Conservation (phyloP, 1,140 invertebrate genomes). For the Caenorhabditis latens region DNA sequence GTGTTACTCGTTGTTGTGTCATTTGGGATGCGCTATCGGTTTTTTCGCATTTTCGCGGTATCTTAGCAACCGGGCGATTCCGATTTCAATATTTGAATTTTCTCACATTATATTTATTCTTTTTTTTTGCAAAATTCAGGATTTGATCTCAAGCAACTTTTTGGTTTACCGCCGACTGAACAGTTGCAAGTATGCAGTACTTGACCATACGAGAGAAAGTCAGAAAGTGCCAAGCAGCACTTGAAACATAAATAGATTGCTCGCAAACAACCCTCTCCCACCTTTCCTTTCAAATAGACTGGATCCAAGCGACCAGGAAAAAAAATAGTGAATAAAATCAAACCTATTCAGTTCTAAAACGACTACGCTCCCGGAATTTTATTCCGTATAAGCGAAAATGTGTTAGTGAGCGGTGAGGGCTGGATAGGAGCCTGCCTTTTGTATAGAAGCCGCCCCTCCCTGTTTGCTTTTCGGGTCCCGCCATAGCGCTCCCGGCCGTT, state of each 20-base stretch:
- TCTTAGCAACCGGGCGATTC: no score
- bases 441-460: conserved; percentile 29
- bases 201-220: conserved; percentile 16
- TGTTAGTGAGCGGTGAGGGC: conserved; percentile 11
- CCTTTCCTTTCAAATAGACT: neutral
- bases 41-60: no score
- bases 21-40: no score
- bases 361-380: neutral
- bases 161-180: neutral
- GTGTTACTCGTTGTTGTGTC: no score
- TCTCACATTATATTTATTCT: no score
- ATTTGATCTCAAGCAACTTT: neutral
- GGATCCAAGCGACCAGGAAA: neutral
- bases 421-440: conserved; percentile 26
- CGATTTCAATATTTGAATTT: no score
- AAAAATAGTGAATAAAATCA: neutral
- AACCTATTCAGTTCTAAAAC: neutral
- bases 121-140: neutral
- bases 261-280: conserved; percentile 17
- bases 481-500: conserved; percentile 44
- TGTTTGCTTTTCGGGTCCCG: conserved; percentile 52
- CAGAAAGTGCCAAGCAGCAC: conserved; percentile 31
- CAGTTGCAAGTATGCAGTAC: neutral
- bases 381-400: conserved; percentile 30
- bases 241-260: conserved; percentile 50